phyloP scores from a whole-genome alignment of 2,113 vertebrate species.

The Xenopus laevis region DNA sequence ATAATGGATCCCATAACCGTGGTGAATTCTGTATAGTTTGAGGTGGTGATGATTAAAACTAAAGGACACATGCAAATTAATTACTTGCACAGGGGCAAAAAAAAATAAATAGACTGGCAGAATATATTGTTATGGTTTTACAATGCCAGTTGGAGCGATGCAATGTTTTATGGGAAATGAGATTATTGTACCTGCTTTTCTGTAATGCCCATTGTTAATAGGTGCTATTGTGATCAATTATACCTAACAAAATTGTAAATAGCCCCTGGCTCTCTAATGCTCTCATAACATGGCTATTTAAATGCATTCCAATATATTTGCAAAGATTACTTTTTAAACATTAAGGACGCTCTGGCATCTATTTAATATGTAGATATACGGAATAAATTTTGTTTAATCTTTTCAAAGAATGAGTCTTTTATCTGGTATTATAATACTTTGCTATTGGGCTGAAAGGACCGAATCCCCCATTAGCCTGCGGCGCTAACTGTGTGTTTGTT shows the following conservation, averaged over 20 bases:
- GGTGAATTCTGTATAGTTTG: no score
- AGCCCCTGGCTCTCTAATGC: slow-evolving; percentile 25
- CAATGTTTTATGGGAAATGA: not conserved
- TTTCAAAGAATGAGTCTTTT: slow-evolving; percentile 17
- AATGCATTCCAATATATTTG: slow-evolving; percentile 43
- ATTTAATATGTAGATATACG: slow-evolving; percentile 39
- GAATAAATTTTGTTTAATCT: slow-evolving; percentile 31
- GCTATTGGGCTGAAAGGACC: slow-evolving; percentile 25
- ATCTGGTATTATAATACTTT: slow-evolving; percentile 16
- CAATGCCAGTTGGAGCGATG: not conserved
- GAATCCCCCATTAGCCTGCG: not conserved
- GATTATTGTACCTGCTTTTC: slow-evolving; percentile 1
- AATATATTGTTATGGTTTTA: no score
- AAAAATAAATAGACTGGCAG: no score
- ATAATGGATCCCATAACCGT: no score
- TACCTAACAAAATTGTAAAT: slow-evolving; percentile 26
- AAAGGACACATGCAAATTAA: no score
- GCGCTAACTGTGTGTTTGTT: not conserved
- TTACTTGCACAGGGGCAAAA: no score
- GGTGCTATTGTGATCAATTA: slow-evolving; percentile 27
- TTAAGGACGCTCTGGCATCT: slow-evolving; percentile 23
- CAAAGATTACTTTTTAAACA: slow-evolving; percentile 39
- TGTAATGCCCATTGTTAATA: slow-evolving; percentile 14
- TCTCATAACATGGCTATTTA: slow-evolving; percentile 36
- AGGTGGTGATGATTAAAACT: no score